Evolutionary conservation across 2,888 invertebrate species (phyloP).

Genomic region (Taenaris catops): DNA sequence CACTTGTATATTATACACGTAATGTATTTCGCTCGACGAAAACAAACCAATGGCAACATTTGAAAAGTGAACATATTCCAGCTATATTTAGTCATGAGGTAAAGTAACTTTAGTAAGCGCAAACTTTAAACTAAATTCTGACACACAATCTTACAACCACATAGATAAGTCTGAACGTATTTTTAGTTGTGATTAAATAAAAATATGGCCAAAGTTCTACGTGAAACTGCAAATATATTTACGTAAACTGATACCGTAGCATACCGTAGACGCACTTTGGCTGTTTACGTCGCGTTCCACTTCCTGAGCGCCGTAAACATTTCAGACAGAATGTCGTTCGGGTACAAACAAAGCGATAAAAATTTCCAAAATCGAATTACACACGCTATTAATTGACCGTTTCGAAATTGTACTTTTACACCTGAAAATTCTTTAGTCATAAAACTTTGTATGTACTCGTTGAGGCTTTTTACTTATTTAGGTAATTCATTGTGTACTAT

Average conservation of each 20-base stretch:
- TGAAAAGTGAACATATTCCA: too few relatives aligned
- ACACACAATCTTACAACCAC: slow-evolving; percentile 8
- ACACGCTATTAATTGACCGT: slow-evolving; percentile 51
- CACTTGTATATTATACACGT: too few relatives aligned
- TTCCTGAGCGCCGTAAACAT: slow-evolving; percentile 25
- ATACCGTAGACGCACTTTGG: slow-evolving; percentile 26
- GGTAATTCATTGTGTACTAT: too few relatives aligned
- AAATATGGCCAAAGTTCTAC: slow-evolving; percentile 23
- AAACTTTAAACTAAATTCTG: slow-evolving; percentile 10
- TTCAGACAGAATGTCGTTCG: slow-evolving; percentile 23
- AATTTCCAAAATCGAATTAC: slow-evolving; percentile 52
- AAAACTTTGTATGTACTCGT: too few relatives aligned
- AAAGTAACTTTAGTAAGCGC: too few relatives aligned
- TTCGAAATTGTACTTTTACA: slow-evolving; percentile 33
- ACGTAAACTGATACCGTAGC: slow-evolving; percentile 18
- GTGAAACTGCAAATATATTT: slow-evolving; percentile 21
- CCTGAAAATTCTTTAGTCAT: slow-evolving; percentile 20
- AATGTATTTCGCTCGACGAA: too few relatives aligned
- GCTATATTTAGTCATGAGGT: too few relatives aligned
- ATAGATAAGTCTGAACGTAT: slow-evolving; percentile 16
- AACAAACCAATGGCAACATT: too few relatives aligned
- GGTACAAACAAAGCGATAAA: slow-evolving; percentile 46
- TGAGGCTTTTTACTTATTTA: too few relatives aligned
- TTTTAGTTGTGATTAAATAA: slow-evolving; percentile 24
- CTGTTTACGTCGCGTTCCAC: slow-evolving; percentile 35